Conservation (phyloP, 2,113 vertebrate genomes). For the Synchiropus splendidus region DNA sequence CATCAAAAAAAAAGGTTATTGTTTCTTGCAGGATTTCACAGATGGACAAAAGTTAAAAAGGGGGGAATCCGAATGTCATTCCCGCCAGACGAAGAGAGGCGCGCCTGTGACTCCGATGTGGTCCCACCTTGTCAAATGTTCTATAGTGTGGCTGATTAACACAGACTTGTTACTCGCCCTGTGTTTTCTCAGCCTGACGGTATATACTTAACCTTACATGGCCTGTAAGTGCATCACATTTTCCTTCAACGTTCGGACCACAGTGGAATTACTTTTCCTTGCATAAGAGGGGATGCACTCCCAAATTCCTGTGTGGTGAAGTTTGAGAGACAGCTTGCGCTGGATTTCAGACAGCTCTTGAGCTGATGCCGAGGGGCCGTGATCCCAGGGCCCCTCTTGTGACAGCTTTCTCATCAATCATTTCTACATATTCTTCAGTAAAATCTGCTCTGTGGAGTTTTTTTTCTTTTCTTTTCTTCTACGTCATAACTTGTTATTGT, state of each 20-base stretch:
- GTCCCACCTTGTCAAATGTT: no score
- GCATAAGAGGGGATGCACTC: constrained; percentile 25
- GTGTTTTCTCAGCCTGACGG: constrained; percentile 1
- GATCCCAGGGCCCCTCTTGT: constrained; percentile 38
- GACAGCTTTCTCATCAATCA: constrained; percentile 59
- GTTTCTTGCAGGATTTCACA: no score
- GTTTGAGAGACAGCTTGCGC: constrained; percentile 35
- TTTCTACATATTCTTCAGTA: constrained; percentile 40
- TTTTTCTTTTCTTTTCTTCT: constrained; percentile 38
- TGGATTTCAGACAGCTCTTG: constrained; percentile 22
- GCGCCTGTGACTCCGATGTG: no score
- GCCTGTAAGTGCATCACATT: constrained; percentile 18
- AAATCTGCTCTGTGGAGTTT: constrained; percentile 47
- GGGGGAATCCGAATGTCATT: no score
- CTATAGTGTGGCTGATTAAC: background rate
- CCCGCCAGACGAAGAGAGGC: no score
- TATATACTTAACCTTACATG: constrained; percentile 8
- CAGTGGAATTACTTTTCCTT: constrained; percentile 42
- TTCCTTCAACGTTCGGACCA: constrained; percentile 25
- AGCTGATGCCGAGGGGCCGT: constrained; percentile 27
- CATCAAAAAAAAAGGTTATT: no score
- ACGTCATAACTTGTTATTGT: constrained; percentile 5
- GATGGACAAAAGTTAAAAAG: no score
- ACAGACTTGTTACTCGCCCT: background rate
- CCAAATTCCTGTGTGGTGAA: constrained; percentile 43